Evolutionary conservation across 2,888 invertebrate genomes (phyloP).

Genomic region (Coremacera marginata): DNA sequence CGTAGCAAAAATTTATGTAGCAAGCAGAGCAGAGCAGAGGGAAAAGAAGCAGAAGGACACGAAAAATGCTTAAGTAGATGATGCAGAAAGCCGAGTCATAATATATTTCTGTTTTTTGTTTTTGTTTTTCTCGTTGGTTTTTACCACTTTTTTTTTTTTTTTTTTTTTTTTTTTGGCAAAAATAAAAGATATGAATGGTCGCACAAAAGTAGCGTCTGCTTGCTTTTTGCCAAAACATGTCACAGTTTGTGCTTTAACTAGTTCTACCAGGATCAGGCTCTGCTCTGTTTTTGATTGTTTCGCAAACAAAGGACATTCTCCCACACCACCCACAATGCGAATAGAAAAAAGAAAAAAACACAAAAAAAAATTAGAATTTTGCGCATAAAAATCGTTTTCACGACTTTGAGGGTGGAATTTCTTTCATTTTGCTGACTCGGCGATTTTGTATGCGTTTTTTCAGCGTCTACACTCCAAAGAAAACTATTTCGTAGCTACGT

Average conservation of each 20-base stretch:
- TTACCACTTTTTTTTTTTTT: not conserved
- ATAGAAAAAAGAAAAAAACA: not conserved
- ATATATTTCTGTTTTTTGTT: slow-evolving; percentile 31
- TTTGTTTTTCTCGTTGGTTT: slow-evolving; percentile 25
- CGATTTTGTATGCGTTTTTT: slow-evolving; percentile 24
- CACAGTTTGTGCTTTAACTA: not conserved
- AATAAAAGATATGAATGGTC: not conserved
- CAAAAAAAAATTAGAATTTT: not conserved
- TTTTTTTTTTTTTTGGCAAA: not conserved
- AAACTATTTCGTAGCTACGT: slow-evolving; percentile 21
- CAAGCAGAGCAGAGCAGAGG: not conserved
- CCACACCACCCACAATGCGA: not conserved
- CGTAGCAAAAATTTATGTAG: slow-evolving; percentile 26
- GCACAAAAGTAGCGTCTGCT: not conserved
- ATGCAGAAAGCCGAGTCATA: slow-evolving; percentile 30
- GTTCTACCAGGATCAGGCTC: not conserved
- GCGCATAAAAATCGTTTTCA: slow-evolving; percentile 34
- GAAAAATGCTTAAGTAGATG: not conserved
- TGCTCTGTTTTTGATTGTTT: slow-evolving; percentile 42
- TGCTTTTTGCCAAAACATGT: not conserved
- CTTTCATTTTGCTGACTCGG: slow-evolving; percentile 37
- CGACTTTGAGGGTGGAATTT: slow-evolving; percentile 44
- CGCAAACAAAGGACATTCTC: slow-evolving; percentile 35
- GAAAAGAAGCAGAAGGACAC: not conserved
- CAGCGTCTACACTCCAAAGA: not conserved